Evolutionary conservation across 2,888 invertebrate genomes (phyloP), one percentile per base, ranked within the genome.

Genomic region (Gastrophysa polygoni): DNA sequence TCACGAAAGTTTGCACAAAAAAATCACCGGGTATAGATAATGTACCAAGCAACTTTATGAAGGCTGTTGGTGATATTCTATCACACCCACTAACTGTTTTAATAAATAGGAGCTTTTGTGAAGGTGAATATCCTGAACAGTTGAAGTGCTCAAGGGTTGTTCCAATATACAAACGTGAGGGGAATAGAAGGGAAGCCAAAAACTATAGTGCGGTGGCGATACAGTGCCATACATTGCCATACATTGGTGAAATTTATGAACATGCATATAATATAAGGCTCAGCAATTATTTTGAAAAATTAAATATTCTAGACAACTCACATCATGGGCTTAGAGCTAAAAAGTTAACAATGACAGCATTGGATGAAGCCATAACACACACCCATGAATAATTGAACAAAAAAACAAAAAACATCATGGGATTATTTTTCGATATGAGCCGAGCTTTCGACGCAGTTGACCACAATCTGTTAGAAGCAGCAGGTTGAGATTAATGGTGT

Each of bases 11-110:
- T 38, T 38, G 38, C 32, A 48, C 28, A 28, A 48, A 32, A 32
- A 50, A 50, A 50, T 32, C 50, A 50, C 17, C 50, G 21, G 34
- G 34, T 50, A 50, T 50, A 50, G 32, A 50, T 50, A 50, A 50
- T 50, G 32, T 50, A 50, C 29, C 50, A 18, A 17, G 50, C 28
- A 49, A 49, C 24, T n/a, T 38, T 11, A 28, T 29, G 29, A 49
- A 49, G 28, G 24, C 49, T 49, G 24, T 49, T 49, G 16, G 49
- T 14, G 21, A 49, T 49, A 49, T 49, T 49, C 29, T 16, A 29
- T 49, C 49, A 24, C 29, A 49, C 10, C 24, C 8, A 49, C 11
- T 14, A 24, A 24, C 14, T 16, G 29, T 24, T 49, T 24, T 24
- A 14, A 48, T 48, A 24, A 48, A 24, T 48, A 48, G 48, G 24